A percentile compares a stretch with the other conserved stretches of the same genome.
These are phyloP conservation scores for Troides aeacus DNA, from an alignment of 2,888 invertebrate species.

Conservation along the genomic window DNA sequence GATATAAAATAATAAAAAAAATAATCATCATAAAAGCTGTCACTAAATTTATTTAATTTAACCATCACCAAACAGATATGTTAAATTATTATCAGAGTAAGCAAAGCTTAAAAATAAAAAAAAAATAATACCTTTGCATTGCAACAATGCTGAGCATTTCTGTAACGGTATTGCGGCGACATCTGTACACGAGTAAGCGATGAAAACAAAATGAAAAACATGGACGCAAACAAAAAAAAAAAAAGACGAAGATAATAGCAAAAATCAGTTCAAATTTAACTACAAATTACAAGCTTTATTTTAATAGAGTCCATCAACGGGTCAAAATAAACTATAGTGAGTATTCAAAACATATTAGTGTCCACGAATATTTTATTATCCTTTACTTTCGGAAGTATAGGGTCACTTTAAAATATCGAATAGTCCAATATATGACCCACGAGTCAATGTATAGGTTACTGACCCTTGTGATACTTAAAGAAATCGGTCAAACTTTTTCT, in stretches of 20 bases:
- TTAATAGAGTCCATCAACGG: neutral
- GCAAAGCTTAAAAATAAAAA: constrained; percentile 23
- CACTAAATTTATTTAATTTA: neutral
- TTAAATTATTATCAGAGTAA: constrained; percentile 7
- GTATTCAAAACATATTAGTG: too few relatives aligned
- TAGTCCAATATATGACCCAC: too few relatives aligned
- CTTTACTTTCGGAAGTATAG: too few relatives aligned
- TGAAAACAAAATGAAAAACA: constrained; percentile 39
- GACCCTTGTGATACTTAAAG: too few relatives aligned
- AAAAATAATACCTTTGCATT: constrained; percentile 68
- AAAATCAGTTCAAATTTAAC: neutral
- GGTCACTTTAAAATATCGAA: too few relatives aligned
- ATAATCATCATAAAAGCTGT: too few relatives aligned
- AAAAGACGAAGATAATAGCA: constrained; percentile 14
- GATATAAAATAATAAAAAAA: too few relatives aligned
- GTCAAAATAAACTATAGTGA: too few relatives aligned
- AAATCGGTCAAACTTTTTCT: too few relatives aligned
- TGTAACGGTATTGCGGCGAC: constrained; percentile 73
- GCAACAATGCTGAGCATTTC: constrained; percentile 71
- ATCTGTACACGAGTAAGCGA: constrained; percentile 60
- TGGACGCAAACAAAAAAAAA: constrained; percentile 34
- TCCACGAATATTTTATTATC: too few relatives aligned
- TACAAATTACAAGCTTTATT: neutral
- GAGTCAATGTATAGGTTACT: too few relatives aligned
- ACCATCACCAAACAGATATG: constrained; percentile 19